Evolutionary conservation across 2,113 vertebrate species (phyloP).

Genomic region (Urocolius indicus): DNA sequence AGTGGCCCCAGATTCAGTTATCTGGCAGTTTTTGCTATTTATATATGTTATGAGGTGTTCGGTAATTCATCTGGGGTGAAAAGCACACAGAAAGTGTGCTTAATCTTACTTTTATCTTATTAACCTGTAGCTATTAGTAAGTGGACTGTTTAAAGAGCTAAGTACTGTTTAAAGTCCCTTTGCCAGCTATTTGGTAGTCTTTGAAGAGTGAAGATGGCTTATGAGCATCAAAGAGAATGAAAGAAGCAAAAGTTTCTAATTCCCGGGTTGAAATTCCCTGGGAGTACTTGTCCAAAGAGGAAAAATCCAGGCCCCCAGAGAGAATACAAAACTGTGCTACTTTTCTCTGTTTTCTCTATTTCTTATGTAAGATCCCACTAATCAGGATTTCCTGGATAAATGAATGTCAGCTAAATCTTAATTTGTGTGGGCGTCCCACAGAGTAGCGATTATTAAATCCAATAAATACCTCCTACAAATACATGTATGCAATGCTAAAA

Average conservation of each 20-base stretch:
- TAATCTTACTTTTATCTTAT: neutral
- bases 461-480: slow-evolving; percentile 31
- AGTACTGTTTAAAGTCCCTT: neutral
- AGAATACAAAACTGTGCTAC: neutral
- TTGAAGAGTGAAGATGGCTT: neutral
- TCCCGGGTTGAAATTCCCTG: neutral
- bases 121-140: neutral
- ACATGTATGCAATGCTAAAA: neutral
- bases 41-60: neutral
- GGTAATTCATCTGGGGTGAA: neutral
- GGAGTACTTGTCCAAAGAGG: neutral
- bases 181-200: neutral
- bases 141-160: neutral
- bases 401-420: slow-evolving; percentile 27
- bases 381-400: slow-evolving; percentile 28
- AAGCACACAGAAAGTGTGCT: neutral
- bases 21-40: neutral
- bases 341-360: neutral
- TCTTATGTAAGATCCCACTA: neutral
- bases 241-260: neutral
- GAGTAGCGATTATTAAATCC: neutral
- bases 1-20: neutral
- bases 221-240: neutral
- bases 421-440: slow-evolving; percentile 26
- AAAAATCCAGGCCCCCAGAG: neutral